Percentiles rank a stretch among this genome's conserved stretches.
Conservation (phyloP, 2,113 vertebrate species). For the Rhagologus leucostigma region DNA sequence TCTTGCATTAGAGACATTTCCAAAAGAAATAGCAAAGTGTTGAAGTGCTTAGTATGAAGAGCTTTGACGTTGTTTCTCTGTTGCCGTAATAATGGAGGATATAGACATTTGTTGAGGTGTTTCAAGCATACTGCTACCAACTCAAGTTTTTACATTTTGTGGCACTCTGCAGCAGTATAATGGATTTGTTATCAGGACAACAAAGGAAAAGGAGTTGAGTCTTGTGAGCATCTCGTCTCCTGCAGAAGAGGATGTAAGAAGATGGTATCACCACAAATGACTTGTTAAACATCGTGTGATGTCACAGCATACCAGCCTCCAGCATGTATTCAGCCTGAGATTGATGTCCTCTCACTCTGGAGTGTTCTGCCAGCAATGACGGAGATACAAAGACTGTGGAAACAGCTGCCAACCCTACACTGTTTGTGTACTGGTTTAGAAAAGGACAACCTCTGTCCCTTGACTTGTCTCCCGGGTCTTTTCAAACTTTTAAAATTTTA, state of each 20-base stretch:
- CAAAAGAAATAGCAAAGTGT: background rate
- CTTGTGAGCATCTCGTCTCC: background rate
- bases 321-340: background rate
- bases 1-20: constrained; percentile 5
- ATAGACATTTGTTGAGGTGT: background rate
- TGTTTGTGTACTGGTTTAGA: background rate
- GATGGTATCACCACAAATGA: background rate
- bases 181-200: background rate
- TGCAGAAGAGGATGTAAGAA: background rate
- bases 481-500: background rate
- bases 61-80: background rate
- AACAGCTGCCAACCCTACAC: background rate
- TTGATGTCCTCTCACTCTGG: background rate
- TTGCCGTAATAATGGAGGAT: background rate
- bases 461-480: background rate
- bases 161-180: background rate
- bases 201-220: background rate
- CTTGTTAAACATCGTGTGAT: background rate
- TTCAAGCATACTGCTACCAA: background rate
- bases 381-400: background rate
- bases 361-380: background rate
- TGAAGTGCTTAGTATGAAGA: background rate
- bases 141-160: background rate
- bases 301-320: background rate
- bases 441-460: background rate